A percentile compares a stretch with the other conserved stretches of the same genome.
Conservation (phyloP, 2,113 vertebrate species). For the Nycticebus coucang region DNA sequence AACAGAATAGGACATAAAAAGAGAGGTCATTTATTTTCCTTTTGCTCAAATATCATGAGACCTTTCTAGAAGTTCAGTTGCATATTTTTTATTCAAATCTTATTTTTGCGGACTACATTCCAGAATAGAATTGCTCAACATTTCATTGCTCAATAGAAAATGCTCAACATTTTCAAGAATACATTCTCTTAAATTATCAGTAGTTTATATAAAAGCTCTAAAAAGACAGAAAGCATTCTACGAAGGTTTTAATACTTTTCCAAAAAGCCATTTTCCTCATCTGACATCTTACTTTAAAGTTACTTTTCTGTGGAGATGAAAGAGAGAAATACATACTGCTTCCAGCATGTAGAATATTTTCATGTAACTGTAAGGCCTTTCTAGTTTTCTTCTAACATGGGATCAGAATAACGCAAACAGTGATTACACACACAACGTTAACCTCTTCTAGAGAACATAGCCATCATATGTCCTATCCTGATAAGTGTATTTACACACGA, state of each 20-base stretch:
- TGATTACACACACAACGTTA: not conserved
- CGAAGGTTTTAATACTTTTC: not conserved
- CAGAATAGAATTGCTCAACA: not conserved
- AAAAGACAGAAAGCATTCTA: not conserved
- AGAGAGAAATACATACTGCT: not conserved
- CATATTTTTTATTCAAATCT: not conserved
- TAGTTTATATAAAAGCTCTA: not conserved
- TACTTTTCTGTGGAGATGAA: not conserved
- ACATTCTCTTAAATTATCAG: not conserved
- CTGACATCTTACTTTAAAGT: not conserved
- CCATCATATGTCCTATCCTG: not conserved
- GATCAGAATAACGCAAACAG: not conserved
- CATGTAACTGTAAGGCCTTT: not conserved
- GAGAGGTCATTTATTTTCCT: not conserved
- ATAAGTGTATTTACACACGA: not conserved
- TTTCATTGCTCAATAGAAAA: not conserved
- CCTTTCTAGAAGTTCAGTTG: not conserved
- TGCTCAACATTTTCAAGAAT: not conserved
- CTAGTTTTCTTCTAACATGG: not conserved
- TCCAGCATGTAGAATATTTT: not conserved
- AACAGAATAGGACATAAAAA: not conserved
- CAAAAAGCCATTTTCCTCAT: not conserved
- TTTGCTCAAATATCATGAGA: not conserved
- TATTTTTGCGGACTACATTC: not conserved
- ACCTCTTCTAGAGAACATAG: not conserved